Conservation (phyloP, 1,140 invertebrate species). For the Ladona fulva region DNA sequence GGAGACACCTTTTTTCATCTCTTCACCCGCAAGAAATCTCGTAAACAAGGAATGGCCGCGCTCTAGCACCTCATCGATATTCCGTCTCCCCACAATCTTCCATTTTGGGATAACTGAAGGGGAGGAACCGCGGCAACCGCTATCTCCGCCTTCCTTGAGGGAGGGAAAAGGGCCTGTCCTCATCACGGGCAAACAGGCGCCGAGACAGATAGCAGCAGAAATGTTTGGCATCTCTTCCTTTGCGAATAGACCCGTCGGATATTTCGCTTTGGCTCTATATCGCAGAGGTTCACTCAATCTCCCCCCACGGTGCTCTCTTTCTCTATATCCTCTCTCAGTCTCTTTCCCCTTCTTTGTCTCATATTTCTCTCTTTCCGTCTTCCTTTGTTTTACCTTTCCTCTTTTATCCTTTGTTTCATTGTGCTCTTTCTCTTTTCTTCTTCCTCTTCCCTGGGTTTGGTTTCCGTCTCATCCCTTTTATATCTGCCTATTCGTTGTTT, state of each 20-base stretch:
- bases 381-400: not conserved
- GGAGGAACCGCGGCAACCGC: no score
- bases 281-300: not conserved
- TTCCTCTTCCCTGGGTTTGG: not conserved
- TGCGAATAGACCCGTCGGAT: no score
- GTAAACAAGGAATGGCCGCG: not conserved
- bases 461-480: not conserved
- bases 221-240: no score
- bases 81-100: not conserved
- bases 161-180: no score
- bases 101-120: no score
- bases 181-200: no score
- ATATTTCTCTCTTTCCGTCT: not conserved
- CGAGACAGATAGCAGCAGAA: no score
- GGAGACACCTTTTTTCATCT: not conserved
- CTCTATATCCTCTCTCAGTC: not conserved
- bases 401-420: not conserved
- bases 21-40: not conserved
- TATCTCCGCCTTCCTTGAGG: no score
- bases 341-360: not conserved
- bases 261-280: not conserved
- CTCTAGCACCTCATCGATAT: slow-evolving; percentile 2
- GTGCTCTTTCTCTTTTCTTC: not conserved
- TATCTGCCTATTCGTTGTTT: not conserved
- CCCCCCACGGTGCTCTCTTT: not conserved